phyloP scores from a whole-genome alignment of 2,888 invertebrate genomes.

The Pachliopta kotzebuea region DNA sequence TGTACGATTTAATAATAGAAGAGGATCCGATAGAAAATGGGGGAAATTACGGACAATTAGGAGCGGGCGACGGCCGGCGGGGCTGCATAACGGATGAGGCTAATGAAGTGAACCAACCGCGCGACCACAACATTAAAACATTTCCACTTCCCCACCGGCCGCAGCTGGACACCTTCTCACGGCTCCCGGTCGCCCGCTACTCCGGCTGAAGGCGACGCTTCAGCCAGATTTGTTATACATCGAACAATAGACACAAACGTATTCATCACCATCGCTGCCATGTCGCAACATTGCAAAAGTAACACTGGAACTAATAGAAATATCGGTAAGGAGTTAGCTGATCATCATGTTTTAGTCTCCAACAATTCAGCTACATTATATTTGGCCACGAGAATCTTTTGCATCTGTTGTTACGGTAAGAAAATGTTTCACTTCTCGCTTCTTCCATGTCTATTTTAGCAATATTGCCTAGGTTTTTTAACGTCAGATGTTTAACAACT shows the following conservation, averaged over 20 bases:
- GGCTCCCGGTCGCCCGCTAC: slow-evolving; percentile 35
- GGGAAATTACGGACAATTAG: slow-evolving; percentile 50
- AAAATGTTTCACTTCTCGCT: too few relatives aligned
- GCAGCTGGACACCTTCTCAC: slow-evolving; percentile 60
- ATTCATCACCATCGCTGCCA: too few relatives aligned
- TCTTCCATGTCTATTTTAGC: too few relatives aligned
- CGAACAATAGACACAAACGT: slow-evolving; percentile 22
- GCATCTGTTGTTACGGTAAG: too few relatives aligned
- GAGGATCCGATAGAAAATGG: slow-evolving; percentile 15
- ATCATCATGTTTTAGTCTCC: too few relatives aligned
- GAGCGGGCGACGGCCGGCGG: slow-evolving; percentile 37
- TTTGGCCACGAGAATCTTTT: too few relatives aligned
- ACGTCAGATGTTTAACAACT: too few relatives aligned
- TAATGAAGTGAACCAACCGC: slow-evolving; percentile 63
- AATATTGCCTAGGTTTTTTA: too few relatives aligned
- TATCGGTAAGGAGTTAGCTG: too few relatives aligned
- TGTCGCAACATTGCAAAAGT: too few relatives aligned
- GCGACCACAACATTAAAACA: slow-evolving; percentile 70
- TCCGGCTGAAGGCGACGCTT: slow-evolving; percentile 9
- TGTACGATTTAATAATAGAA: slow-evolving; percentile 18
- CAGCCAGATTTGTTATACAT: slow-evolving; percentile 38
- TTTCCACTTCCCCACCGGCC: slow-evolving; percentile 36
- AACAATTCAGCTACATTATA: too few relatives aligned
- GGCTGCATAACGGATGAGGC: slow-evolving; percentile 57
- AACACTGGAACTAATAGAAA: too few relatives aligned